Conservation (phyloP, 2,113 vertebrate species). For the Balaeniceps rex region DNA sequence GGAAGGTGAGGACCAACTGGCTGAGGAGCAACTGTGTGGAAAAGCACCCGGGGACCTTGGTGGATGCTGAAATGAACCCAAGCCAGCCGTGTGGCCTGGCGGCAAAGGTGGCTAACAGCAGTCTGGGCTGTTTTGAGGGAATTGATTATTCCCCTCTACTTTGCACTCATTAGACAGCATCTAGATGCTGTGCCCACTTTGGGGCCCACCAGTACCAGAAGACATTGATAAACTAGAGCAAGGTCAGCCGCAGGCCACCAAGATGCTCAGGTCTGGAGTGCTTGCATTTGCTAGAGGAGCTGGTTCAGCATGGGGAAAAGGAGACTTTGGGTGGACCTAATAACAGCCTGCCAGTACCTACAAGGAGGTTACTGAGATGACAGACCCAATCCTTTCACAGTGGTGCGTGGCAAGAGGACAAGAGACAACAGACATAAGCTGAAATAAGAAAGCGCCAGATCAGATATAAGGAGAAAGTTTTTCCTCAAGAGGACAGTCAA, state of each 20-base stretch:
- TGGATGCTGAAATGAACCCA: not conserved
- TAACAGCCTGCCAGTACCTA: not conserved
- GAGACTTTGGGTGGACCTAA: not conserved
- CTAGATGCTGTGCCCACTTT: not conserved
- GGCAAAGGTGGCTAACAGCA: not conserved
- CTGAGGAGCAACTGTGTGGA: not conserved
- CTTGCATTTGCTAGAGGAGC: not conserved
- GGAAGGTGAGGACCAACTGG: not conserved
- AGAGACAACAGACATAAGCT: not conserved
- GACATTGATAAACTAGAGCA: not conserved
- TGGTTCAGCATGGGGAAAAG: not conserved
- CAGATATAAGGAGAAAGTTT: not conserved
- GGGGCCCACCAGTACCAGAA: not conserved
- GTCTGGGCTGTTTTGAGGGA: not conserved
- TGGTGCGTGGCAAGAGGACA: not conserved
- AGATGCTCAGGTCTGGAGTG: not conserved
- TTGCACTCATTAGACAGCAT: not conserved
- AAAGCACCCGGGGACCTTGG: not conserved
- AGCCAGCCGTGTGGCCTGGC: rapidly evolving
- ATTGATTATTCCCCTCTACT: not conserved
- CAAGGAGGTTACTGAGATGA: not conserved
- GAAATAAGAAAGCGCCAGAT: not conserved
- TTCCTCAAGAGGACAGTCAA: not conserved
- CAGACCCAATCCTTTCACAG: not conserved
- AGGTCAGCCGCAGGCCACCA: not conserved